phyloP scores from a whole-genome alignment of 2,797 vertebrate genomes.

The Prionace glauca region DNA sequence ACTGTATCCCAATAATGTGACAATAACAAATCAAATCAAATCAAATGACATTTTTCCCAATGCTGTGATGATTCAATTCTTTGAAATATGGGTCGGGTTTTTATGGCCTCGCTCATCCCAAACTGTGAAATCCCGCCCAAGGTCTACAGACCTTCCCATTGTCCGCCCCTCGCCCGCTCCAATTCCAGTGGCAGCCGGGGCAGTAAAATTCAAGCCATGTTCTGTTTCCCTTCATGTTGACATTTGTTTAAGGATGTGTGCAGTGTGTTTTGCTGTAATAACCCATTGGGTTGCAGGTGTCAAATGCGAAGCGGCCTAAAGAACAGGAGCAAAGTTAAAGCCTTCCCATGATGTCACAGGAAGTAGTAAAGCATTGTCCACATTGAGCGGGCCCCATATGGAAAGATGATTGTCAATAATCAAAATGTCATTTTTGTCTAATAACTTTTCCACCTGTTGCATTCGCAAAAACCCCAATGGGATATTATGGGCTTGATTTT shows the following conservation, averaged over 20 bases:
- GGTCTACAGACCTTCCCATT: too few relatives aligned
- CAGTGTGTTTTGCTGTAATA: neutral
- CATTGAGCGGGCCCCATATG: neutral
- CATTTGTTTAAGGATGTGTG: neutral
- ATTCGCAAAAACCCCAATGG: neutral
- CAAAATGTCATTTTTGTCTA: neutral
- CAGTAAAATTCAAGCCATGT: too few relatives aligned
- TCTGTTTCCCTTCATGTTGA: neutral
- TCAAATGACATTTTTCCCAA: neutral
- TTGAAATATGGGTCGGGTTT: neutral
- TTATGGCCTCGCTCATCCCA: too few relatives aligned
- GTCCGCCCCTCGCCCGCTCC: too few relatives aligned
- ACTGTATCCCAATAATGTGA: too few relatives aligned
- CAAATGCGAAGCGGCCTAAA: neutral
- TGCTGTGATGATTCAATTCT: neutral
- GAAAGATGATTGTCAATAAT: neutral
- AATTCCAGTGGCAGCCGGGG: too few relatives aligned
- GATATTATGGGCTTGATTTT: neutral
- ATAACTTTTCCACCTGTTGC: neutral
- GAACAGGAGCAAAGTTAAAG: neutral
- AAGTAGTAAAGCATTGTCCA: neutral
- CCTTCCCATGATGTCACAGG: neutral
- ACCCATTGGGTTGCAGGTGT: neutral
- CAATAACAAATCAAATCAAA: too few relatives aligned
- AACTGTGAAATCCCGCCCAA: too few relatives aligned